Base-by-base conservation (phyloP, 2,797 vertebrate species). In the Antennarius maculatus region DNA sequence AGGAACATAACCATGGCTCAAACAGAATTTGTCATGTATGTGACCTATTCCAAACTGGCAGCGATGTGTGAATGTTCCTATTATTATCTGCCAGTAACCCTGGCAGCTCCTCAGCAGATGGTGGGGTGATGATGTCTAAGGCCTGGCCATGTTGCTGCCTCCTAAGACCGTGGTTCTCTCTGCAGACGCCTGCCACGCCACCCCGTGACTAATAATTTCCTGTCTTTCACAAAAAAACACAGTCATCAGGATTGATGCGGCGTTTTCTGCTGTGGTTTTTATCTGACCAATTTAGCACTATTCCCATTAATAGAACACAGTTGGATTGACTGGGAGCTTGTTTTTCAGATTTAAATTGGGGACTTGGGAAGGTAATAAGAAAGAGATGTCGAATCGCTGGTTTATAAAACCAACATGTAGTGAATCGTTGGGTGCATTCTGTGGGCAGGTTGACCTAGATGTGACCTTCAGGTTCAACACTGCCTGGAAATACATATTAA, bases 141-240 rank as follows among this genome's bases (percentile, higher is more conserved):
- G 67, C 82, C 85, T 75, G 83, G 72, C 79, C 80, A 62, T 71
- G 80, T 57, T 82, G 72, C 76, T 65, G 68, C 85, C 83, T 80
- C 77, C 79, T 79, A 54, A 17, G 75, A 77, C 82, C 84, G 83
- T 74, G 72, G 66, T 80, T 74, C 77, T 89, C 72, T 77, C 63
- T 45, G 56, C 77, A 79, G 82, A 86, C 84, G 85, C 87, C 87
- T 42, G 55, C 81, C 39, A 79, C 0, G 65, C 75, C 58, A 34
- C 56, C 55, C 75, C 62, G 54, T 92, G 91, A 92, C 90, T 91
- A 92, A 92, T 91, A 79, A 86, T 89, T 91, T 92, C 89, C 89
- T 86, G 76, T 75, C 90, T 52, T 69, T 86, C 85, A 87, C 64
- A 80, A 84, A 23, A 23, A 89, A 86, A 80, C 82, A 80, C 63